Conservation (phyloP, 2,113 vertebrate genomes). For the Rissa tridactyla region DNA sequence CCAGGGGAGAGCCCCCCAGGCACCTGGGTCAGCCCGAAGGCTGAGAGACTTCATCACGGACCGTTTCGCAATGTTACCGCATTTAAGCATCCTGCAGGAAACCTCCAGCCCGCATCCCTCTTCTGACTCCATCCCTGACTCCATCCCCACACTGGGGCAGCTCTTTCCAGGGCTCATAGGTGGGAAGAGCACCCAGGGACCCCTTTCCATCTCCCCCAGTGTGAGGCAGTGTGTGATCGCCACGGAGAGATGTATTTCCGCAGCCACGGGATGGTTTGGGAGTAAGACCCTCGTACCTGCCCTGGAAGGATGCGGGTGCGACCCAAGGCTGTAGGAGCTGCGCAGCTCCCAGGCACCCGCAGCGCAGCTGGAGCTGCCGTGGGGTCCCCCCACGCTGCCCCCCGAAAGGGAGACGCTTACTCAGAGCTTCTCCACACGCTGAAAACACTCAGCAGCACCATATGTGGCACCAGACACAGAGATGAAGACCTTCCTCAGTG, state of each 20-base stretch:
- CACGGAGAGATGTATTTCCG: fast-evolving
- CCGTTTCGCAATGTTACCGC: fast-evolving
- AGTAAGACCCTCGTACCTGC: fast-evolving
- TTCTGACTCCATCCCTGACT: not conserved
- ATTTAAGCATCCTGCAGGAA: not conserved
- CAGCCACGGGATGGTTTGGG: not conserved
- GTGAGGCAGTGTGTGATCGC: fast-evolving
- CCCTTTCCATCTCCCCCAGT: not conserved
- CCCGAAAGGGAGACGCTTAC: not conserved
- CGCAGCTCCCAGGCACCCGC: not conserved
- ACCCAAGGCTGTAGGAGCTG: not conserved
- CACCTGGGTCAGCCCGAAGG: not conserved
- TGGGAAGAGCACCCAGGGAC: not conserved
- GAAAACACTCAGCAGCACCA: not conserved
- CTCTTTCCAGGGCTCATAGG: fast-evolving
- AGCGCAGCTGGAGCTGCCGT: not conserved
- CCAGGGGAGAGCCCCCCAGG: not conserved
- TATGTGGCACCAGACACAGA: not conserved
- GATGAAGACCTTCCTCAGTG: not conserved
- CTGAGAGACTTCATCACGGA: not conserved
- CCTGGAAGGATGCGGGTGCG: fast-evolving
- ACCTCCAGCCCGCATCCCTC: not conserved
- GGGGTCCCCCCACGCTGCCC: too few relatives aligned
- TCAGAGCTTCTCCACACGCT: not conserved
- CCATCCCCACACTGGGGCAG: not conserved